Conservation (phyloP, 2,888 invertebrate genomes). For the Nematopogon swammerdamellus region DNA sequence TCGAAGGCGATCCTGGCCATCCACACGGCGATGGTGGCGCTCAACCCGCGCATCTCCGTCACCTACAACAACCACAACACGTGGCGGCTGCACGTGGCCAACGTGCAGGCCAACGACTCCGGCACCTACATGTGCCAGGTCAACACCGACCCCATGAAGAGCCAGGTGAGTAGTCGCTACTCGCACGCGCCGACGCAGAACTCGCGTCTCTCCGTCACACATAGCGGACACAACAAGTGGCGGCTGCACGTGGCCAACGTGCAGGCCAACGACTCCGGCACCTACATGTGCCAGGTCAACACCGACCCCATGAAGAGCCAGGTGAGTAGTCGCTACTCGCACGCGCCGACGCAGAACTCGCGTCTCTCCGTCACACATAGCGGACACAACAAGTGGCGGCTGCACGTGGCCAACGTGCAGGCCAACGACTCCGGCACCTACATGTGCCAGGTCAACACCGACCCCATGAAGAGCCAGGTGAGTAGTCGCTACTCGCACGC, state of each 20-base stretch:
- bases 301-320: conserved; percentile 88
- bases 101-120: conserved; percentile 87
- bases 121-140: conserved; percentile 95
- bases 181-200: too few species aligned
- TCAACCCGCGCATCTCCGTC: conserved; percentile 81
- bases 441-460: conserved; percentile 93
- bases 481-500: conserved; percentile 9
- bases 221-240: too few species aligned
- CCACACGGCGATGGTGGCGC: conserved; percentile 85
- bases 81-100: conserved; percentile 88
- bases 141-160: conserved; percentile 88
- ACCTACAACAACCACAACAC: conserved; percentile 92
- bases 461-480: conserved; percentile 87
- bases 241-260: too few species aligned
- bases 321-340: conserved; percentile 53
- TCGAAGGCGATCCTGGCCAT: conserved; percentile 86
- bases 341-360: too few species aligned
- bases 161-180: conserved; percentile 78
- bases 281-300: conserved; percentile 94
- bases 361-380: conserved; percentile 86
- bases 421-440: conserved; percentile 91
- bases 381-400: conserved; percentile 91
- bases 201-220: conserved; percentile 24
- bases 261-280: conserved; percentile 87
- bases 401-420: conserved; percentile 92